phyloP scores from a whole-genome alignment of 1,140 invertebrate genomes.

The Nasonia giraulti region DNA sequence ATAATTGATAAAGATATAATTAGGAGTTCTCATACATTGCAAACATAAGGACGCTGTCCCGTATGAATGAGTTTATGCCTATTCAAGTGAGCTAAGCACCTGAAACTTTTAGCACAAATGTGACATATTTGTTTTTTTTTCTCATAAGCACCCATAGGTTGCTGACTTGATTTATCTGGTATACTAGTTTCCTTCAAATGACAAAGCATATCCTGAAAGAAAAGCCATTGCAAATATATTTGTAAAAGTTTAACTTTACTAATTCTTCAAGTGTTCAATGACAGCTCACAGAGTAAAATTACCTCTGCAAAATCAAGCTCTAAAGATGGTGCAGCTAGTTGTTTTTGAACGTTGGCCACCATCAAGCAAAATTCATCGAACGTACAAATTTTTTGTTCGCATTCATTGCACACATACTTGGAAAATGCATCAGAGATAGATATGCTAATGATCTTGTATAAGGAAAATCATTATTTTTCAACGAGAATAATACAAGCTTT shows the following conservation, averaged over 20 bases:
- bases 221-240: not conserved
- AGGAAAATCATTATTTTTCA: slow-evolving; percentile 6
- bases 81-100: slow-evolving; percentile 68
- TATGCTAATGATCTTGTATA: slow-evolving; percentile 66
- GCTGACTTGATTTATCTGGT: slow-evolving; percentile 56
- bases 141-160: slow-evolving; percentile 42
- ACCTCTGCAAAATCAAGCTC: slow-evolving; percentile 70
- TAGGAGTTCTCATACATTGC: slow-evolving; percentile 65
- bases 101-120: slow-evolving; percentile 67
- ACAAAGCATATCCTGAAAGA: slow-evolving; percentile 65
- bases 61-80: slow-evolving; percentile 71
- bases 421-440: slow-evolving; percentile 64
- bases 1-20: not conserved
- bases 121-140: slow-evolving; percentile 61
- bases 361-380: slow-evolving; percentile 70
- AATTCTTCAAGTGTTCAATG: not conserved
- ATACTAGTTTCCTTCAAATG: slow-evolving; percentile 64
- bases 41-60: slow-evolving; percentile 67
- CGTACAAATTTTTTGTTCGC: slow-evolving; percentile 67
- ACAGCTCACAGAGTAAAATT: slow-evolving; percentile 12
- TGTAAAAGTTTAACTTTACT: not conserved
- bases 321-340: slow-evolving; percentile 63
- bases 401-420: slow-evolving; percentile 69
- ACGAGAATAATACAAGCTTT: not conserved
- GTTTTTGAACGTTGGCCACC: slow-evolving; percentile 70